phyloP scores from a whole-genome alignment of 2,113 vertebrate species.

The Entelurus aequoreus region DNA sequence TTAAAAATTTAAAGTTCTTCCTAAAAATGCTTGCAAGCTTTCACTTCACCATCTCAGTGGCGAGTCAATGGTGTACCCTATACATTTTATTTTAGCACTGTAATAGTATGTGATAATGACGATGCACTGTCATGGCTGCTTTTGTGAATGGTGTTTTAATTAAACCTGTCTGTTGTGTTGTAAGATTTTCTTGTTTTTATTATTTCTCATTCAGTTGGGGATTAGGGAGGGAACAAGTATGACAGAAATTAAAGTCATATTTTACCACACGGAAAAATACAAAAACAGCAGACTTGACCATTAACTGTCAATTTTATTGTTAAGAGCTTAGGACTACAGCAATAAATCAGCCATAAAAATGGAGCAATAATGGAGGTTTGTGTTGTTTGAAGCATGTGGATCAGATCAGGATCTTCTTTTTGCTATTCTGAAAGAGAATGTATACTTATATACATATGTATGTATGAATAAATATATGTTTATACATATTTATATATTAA shows the following conservation, averaged over 20 bases:
- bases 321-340: not conserved
- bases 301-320: not conserved
- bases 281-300: not conserved
- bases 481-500: not conserved
- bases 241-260: not conserved
- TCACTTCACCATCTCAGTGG: not conserved
- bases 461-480: not conserved
- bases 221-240: not conserved
- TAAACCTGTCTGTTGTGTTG: slow-evolving; percentile 35
- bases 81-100: not conserved
- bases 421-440: slow-evolving; percentile 4
- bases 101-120: slow-evolving; percentile 5
- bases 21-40: not conserved
- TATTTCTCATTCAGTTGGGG: too few species aligned
- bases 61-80: too few species aligned
- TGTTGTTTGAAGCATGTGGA: not conserved
- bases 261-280: not conserved
- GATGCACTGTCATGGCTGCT: slow-evolving; percentile 6
- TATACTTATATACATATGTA: not conserved
- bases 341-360: not conserved
- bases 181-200: slow-evolving; percentile 14
- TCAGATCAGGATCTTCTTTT: not conserved
- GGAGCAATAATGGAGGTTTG: not conserved
- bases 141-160: slow-evolving; percentile 31
- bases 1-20: not conserved